Base-by-base conservation (phyloP, 2,113 vertebrate genomes). In the Cichladusa arquata region DNA sequence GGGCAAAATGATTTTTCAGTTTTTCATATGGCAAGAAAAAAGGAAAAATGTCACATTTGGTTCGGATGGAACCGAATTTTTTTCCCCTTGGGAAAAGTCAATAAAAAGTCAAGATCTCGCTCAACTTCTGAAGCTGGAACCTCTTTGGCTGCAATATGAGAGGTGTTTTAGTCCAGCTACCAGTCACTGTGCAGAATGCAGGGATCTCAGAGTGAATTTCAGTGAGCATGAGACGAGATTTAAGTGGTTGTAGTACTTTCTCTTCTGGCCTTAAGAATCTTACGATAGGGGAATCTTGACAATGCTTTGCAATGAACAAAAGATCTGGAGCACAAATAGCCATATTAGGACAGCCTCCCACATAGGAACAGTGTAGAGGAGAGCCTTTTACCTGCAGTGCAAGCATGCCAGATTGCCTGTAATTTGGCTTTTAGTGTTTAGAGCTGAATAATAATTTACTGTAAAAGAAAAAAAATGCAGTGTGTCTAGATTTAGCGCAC, bases 181-280 rank as follows among this genome's bases (percentile, higher is more conserved):
- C 88, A 81, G 80, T 92, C 90, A 88, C 85, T 96, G 90, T 96
- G 92, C 82, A 88, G 82, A 86, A 92, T 72, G 65, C 70, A 88
- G 64, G 58, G 88, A 91, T 53, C 72, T 83, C 15, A 4, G 58
- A 88, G 38, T 86, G 88, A 92, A 93, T 88, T 95, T 88, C 42
- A 34, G 65, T 53, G 64, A 83, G 81, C 81, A 51, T 47, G 72
- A 90, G 54, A 58, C 33, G 8, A 88, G 62, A 79, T 66, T 84
- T 79, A 76, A 58, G 66, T 61, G 81, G 60, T 95, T 80, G 44
- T 81, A 86, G 82, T 90, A 92, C 64, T 95, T 71, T 92, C 47
- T 93, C 71, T 97, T 95, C 76, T 93, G 93, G 96, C 95, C 96
- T 97, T 97, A 97, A 91, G 82, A 91, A 95, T 85, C 73, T 84